Evolutionary conservation across 2,797 vertebrate genomes (phyloP).

Genomic region (Natrix natrix): DNA sequence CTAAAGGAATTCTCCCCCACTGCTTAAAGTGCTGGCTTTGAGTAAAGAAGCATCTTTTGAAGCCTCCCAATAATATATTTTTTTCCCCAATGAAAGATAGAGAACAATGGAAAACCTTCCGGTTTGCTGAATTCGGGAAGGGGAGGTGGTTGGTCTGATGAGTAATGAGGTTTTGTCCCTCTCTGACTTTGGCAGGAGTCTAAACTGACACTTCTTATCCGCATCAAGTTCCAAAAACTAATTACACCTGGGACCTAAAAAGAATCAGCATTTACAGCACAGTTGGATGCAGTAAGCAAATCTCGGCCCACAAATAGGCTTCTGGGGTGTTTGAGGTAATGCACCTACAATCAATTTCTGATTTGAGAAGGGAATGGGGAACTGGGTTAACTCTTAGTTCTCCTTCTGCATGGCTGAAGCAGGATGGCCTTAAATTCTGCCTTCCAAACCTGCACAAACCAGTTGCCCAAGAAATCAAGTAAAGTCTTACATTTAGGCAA

Average conservation of each 20-base stretch:
- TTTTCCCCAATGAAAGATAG: slow-evolving; percentile 33
- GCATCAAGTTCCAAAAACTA: slow-evolving; percentile 37
- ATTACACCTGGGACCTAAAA: neutral
- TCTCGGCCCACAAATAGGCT: neutral
- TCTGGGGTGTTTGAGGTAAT: neutral
- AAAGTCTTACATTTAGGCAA: too few species aligned
- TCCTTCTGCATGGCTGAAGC: neutral
- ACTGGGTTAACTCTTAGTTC: neutral
- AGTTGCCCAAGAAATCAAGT: neutral
- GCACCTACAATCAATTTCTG: neutral
- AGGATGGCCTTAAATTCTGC: neutral
- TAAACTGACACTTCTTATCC: slow-evolving; percentile 26
- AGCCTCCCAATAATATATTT: slow-evolving; percentile 33
- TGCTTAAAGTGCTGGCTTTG: neutral
- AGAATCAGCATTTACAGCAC: slow-evolving; percentile 11
- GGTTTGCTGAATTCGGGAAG: slow-evolving; percentile 1
- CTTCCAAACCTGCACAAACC: neutral
- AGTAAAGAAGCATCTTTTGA: slow-evolving; percentile 10
- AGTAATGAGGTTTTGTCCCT: slow-evolving; percentile 25
- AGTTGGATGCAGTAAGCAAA: slow-evolving; percentile 28
- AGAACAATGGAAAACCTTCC: neutral
- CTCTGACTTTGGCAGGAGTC: neutral
- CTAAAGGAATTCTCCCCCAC: slow-evolving; percentile 5
- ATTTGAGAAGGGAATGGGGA: neutral
- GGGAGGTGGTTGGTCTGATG: neutral